Evolutionary conservation across 2,113 vertebrate species (phyloP), one percentile per base, ranked within the genome.

Genomic region (Eurypyga helias): DNA sequence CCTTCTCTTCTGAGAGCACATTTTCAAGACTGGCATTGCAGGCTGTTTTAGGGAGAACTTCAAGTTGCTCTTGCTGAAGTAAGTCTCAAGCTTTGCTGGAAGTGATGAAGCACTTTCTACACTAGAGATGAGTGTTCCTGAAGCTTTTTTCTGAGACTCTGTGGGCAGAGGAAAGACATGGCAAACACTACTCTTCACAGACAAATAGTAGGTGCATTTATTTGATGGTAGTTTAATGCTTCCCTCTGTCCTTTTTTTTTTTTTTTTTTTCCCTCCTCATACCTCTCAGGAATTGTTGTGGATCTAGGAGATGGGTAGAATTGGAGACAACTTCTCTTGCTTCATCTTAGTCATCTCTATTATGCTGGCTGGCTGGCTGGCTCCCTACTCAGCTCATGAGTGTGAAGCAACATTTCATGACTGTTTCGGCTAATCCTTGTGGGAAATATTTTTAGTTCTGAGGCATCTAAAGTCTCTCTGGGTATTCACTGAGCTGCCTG

Each of bases 201-300:
- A 43, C 55, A 62, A 85, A 62, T 0, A 33, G 18, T 18, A 49
- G 17, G 6, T 48, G 19, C n/a, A 83, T 54, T 89, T 91, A 58
- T 58, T 41, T 5, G 0, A 29, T 51, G 13, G 2, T 26, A 21
- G 7, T 46, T 79, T 45, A 54, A 52, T 33, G 19, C 3, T 29
- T 26, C 10, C 20, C 3, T 6, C 3, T 6, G 6, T 10, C 1
- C 1, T 17, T 13, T n/a, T n/a, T n/a, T n/a, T n/a, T 29, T 34
- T 26, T 34, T 46, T 24, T 24, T 16, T 43, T 18, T 3, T 0
- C 1, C 18, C 20, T 31, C 12, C 8, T 66, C 61, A 6, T 4
- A 57, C 5, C 7, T 70, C 25, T 14, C 24, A 62, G 28, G 14
- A 90, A 54, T 20, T 52, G 8, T 26, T 70, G 11, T 60, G 25